Evolutionary conservation across 2,888 invertebrate species (phyloP).

Genomic region (Xestia xanthographa): DNA sequence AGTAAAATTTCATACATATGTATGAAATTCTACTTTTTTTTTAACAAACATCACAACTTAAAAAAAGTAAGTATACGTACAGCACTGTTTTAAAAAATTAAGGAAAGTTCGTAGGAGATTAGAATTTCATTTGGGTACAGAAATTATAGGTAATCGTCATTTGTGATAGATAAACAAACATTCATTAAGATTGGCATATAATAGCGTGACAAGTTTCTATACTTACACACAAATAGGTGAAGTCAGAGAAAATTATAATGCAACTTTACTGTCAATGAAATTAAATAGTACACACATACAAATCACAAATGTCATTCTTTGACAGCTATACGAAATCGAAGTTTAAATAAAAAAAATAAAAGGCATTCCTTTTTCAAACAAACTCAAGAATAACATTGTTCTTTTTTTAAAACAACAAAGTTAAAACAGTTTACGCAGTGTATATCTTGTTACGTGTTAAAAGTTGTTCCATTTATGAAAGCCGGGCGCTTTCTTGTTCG

Average conservation of each 20-base stretch:
- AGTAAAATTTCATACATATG: too few relatives aligned
- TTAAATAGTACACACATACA: too few relatives aligned
- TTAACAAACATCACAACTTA: background rate
- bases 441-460: slow-evolving; percentile 46
- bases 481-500: slow-evolving; percentile 28
- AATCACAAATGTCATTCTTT: too few relatives aligned
- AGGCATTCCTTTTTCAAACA: slow-evolving; percentile 10
- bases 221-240: background rate
- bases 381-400: slow-evolving; percentile 12
- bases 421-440: slow-evolving; percentile 21
- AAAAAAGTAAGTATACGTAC: background rate
- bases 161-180: background rate
- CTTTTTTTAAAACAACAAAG: slow-evolving; percentile 31
- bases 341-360: background rate
- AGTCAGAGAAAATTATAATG: background rate
- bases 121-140: background rate
- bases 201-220: background rate
- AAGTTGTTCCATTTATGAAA: slow-evolving; percentile 48
- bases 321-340: background rate
- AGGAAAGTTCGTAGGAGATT: background rate
- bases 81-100: background rate
- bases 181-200: background rate
- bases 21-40: background rate
- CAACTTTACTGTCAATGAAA: background rate
- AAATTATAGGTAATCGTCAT: background rate